Evolutionary conservation across 2,888 invertebrate species (phyloP), one percentile per base, ranked within the genome.

Genomic region (Bibio marci): DNA sequence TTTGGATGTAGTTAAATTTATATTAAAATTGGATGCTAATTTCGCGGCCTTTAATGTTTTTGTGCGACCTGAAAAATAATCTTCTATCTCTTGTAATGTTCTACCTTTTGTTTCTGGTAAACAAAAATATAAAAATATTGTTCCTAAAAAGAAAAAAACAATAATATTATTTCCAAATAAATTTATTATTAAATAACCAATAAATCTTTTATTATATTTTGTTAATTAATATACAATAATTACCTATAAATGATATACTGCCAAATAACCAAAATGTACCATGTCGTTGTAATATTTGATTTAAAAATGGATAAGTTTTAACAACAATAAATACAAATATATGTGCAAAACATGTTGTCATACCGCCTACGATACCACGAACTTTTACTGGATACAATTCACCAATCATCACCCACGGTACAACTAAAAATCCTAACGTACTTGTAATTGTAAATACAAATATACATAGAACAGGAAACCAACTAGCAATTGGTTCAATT

Each of bases 381-480:
- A 77, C 72, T 65, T 71, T 70, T n/a, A 67, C 68, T 1, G 77
- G 77, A 56, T 76, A 76, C 19, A 77, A 72, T 54, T 77, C 77
- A n/a, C 76, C 76, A 40, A 77, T 76, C 77, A 77, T 77, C 10
- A 77, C 69, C 77, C 77, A 77, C 1, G 77, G 77, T 14, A 77
- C 70, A 30, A 77, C 74, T 36, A 77, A 57, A 49, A 73, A 77
- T 10, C 77, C 77, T 10, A 76, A 54, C 0, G 76, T 76, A 43
- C 76, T 76, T 10, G 68, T 64, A 27, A 73, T 61, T 6, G 67
- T 72, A 55, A 76, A 77, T 8, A 67, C 47, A 49, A 69, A 72
- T 44, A 77, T 71, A 47, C 69, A 67, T 30, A 66, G 56, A 0
- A 75, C 66, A 0, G 77, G 76, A 19, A 77, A 59, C 75, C 76